Base-by-base conservation (phyloP, 1,140 invertebrate genomes). In the Callitettix versicolor region DNA sequence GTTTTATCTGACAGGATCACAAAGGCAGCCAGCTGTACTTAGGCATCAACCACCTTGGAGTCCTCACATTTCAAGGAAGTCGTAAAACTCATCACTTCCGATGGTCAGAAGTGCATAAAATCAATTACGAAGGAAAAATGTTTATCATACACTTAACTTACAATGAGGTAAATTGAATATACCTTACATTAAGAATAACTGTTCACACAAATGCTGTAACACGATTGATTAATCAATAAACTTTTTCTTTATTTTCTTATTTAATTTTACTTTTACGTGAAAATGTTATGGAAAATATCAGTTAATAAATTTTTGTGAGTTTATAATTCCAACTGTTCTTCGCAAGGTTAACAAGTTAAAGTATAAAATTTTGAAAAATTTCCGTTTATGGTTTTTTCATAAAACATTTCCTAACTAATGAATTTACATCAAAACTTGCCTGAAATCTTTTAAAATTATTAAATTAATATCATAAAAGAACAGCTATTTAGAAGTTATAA, bases 41-140 rank as follows among this genome's bases (percentile, higher is more conserved):
- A 41, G 95, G 95, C 17, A 91, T 96, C 52, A 98, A 95, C 72
- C 87, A 94, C 73, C 83, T 84, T 57, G 94, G 95, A 21, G 93
- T 98, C 47, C 79, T 95, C 56, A 95, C 92, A 17, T 96, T 96
- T 71, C 88, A 95, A 74, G 90, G 89, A 18, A 92, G 87, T 60
- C 79, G 88, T 64, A 88, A 93, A 70, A 90, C 88, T 3, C 87
- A 95, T 67, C 89, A 95, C 68, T 97, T 95, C 73, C 87, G 88
- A 63, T 98, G 95, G 95, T 81, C 79, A 49, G 91, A 95, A 71
- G 88, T 96, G 22, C 88, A 93, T 64, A 95, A 95, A 71, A 89
- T 96, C 55, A 95, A 95, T 67, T 96, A 92, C 67, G 93, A 97
- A 69, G 91, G 91, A n/a, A 92, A 94, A 75, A 95, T 95, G 90